Percentiles rank a stretch among this genome's conserved stretches.
These are phyloP conservation scores for Agrilus cyanescens DNA, from an alignment of 2,888 invertebrate genomes.

Conservation along the genomic window DNA sequence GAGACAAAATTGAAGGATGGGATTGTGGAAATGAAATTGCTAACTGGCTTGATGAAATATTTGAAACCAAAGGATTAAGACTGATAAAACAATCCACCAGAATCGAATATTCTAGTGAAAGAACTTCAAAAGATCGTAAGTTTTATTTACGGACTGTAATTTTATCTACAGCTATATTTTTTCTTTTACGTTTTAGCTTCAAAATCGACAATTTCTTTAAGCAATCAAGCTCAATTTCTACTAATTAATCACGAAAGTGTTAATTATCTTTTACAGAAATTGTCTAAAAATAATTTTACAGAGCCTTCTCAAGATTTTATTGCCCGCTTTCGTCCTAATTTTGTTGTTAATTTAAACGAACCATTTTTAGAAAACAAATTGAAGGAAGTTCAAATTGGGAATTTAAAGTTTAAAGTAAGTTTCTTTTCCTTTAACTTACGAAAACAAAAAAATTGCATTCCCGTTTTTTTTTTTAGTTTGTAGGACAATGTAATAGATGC, in stretches of 20 bases:
- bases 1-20: slow-evolving; percentile 61
- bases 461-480: slow-evolving; percentile 41
- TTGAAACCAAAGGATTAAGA: slow-evolving; percentile 56
- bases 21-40: slow-evolving; percentile 79
- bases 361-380: slow-evolving; percentile 73
- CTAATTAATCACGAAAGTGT: slow-evolving; percentile 71
- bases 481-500: slow-evolving; percentile 77
- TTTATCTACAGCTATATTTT: neutral
- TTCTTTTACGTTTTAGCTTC: slow-evolving; percentile 17
- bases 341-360: slow-evolving; percentile 59
- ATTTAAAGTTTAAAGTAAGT: slow-evolving; percentile 50
- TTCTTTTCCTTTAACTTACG: slow-evolving; percentile 3
- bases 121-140: slow-evolving; percentile 20
- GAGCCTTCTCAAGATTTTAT: slow-evolving; percentile 49
- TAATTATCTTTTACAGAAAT: slow-evolving; percentile 51
- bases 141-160: neutral
- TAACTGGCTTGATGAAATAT: slow-evolving; percentile 66
- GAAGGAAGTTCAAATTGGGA: slow-evolving; percentile 52
- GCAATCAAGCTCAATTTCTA: slow-evolving; percentile 79
- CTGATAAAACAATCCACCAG: slow-evolving; percentile 48
- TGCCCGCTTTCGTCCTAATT: slow-evolving; percentile 81
- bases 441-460: slow-evolving; percentile 2
- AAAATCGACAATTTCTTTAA: slow-evolving; percentile 45
- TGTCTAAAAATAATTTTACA: slow-evolving; percentile 41
- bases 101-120: slow-evolving; percentile 10